These are phyloP conservation scores for Habroteleia sp. DNA, from an alignment of 2,888 invertebrate species.

Conservation along the genomic window DNA sequence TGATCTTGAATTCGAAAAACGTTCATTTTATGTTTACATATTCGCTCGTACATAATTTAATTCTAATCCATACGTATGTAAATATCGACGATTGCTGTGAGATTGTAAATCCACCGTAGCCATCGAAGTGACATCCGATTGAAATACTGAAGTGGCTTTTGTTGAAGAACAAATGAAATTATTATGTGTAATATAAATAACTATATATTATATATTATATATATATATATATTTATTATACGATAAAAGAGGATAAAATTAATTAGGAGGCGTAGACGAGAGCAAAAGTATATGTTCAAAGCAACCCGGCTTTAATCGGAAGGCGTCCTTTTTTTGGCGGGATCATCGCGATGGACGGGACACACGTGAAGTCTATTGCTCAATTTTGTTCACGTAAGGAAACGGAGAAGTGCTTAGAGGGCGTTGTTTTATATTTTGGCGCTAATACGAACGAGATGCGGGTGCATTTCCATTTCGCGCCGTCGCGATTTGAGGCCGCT, in stretches of 20 bases:
- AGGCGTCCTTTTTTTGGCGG: constrained; percentile 66
- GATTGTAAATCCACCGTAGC: constrained; percentile 58
- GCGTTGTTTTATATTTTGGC: constrained; percentile 30
- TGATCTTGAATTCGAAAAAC: constrained; percentile 22
- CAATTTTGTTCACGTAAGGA: constrained; percentile 37
- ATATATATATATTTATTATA: constrained; percentile 78
- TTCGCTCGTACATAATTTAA: constrained; percentile 11
- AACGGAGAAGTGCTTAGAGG: constrained; percentile 7
- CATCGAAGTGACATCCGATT: constrained; percentile 59
- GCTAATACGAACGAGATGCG: neutral
- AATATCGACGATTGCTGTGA: constrained; percentile 28
- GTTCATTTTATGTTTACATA: neutral
- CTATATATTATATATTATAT: constrained; percentile 74
- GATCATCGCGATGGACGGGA: constrained; percentile 52
- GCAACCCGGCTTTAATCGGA: constrained; percentile 69
- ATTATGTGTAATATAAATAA: constrained; percentile 76
- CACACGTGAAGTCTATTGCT: constrained; percentile 49
- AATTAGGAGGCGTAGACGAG: constrained; percentile 72
- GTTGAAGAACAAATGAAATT: constrained; percentile 74
- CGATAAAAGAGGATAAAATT: constrained; percentile 71
- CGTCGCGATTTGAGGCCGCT: constrained; percentile 35
- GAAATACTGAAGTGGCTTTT: constrained; percentile 67
- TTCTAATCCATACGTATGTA: constrained; percentile 13
- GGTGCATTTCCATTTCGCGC: constrained; percentile 10
- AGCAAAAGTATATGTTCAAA: constrained; percentile 71